These are phyloP conservation scores for Dyspetes luteomarginatus DNA, from an alignment of 2,888 invertebrate genomes.

Conservation along the genomic window DNA sequence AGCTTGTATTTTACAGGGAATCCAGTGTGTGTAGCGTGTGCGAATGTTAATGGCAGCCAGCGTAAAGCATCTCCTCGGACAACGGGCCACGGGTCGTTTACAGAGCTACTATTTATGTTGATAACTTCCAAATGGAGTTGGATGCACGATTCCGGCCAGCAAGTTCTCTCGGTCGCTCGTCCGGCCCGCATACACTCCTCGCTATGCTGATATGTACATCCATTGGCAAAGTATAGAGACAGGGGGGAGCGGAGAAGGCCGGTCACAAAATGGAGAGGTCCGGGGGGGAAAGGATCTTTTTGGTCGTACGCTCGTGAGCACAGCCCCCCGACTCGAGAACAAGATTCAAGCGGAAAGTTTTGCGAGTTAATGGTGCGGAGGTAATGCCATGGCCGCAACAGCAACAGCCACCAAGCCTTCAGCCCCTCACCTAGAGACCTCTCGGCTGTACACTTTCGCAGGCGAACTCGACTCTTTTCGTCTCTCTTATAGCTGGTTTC, in stretches of 20 bases:
- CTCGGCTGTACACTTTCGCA: conserved; percentile 48
- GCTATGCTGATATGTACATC: conserved; percentile 67
- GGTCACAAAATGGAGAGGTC: conserved; percentile 34
- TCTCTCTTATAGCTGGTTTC: conserved; percentile 61
- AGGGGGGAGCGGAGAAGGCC: conserved; percentile 43
- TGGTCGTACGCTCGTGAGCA: conserved; percentile 71
- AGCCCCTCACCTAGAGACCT: conserved; percentile 65
- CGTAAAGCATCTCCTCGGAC: conserved; percentile 68
- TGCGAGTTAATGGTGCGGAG: conserved; percentile 83
- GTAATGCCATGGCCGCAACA: conserved; percentile 82
- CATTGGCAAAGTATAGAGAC: conserved; percentile 76
- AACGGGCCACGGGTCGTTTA: conserved; percentile 71
- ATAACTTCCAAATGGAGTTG: conserved; percentile 80
- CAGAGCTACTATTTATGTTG: conserved; percentile 77
- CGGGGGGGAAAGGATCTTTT: conserved; percentile 74
- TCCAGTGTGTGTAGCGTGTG: conserved; percentile 7
- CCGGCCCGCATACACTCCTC: conserved; percentile 56
- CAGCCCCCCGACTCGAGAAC: conserved; percentile 77
- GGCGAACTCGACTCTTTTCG: conserved; percentile 67
- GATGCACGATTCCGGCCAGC: conserved; percentile 72
- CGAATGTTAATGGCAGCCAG: conserved; percentile 70
- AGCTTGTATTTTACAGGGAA: background rate
- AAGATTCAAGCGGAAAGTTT: conserved; percentile 83
- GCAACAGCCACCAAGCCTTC: conserved; percentile 78
- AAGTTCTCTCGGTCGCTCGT: conserved; percentile 38